A percentile compares a stretch with the other conserved stretches of the same genome.
These are phyloP conservation scores for Protobothrops mucrosquamatus DNA, from an alignment of 2,113 vertebrate species.

Conservation along the genomic window DNA sequence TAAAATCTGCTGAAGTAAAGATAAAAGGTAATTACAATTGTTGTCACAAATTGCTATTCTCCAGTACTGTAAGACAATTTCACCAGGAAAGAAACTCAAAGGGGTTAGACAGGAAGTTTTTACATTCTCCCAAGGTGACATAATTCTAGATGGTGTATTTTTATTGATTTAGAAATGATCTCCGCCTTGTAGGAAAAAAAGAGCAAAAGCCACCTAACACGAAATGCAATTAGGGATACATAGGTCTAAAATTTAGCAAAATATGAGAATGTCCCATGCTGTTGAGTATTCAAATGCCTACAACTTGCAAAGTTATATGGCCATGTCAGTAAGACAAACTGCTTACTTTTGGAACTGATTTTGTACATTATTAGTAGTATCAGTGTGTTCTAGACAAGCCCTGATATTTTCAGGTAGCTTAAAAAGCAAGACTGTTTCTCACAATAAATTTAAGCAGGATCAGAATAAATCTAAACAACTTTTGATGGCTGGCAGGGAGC, in stretches of 20 bases:
- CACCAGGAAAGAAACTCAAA: constrained; percentile 11
- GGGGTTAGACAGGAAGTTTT: background rate
- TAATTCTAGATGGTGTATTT: background rate
- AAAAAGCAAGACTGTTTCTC: background rate
- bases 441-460: background rate
- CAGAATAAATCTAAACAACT: background rate
- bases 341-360: background rate
- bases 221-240: background rate
- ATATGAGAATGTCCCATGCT: background rate
- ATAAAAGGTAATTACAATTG: background rate
- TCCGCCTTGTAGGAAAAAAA: background rate
- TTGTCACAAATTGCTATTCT: background rate
- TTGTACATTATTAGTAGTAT: background rate
- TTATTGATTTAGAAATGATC: background rate
- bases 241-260: background rate
- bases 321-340: background rate
- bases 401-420: background rate
- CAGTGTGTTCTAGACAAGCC: background rate
- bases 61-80: background rate
- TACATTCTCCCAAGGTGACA: background rate
- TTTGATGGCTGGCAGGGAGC: background rate
- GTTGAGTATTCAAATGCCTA: background rate
- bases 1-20: background rate
- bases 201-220: background rate
- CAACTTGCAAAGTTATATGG: background rate